A percentile compares a stretch with the other conserved stretches of the same genome.
These are phyloP conservation scores for Cnemophilus loriae DNA, from an alignment of 2,113 vertebrate species.

Conservation along the genomic window DNA sequence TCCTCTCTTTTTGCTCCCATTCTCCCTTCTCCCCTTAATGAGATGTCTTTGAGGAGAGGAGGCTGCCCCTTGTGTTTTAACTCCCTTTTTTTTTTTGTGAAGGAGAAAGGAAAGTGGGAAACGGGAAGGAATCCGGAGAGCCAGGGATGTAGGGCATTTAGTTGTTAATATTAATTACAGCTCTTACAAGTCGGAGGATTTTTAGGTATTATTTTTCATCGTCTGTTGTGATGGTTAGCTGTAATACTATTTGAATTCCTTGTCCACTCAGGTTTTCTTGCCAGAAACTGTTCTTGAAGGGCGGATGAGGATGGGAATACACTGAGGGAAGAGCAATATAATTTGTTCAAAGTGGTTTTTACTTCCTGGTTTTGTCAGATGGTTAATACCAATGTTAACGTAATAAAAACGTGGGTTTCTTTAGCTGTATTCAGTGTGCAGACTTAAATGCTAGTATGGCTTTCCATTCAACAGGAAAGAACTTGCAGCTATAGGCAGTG, in stretches of 20 bases:
- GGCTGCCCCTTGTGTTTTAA: background rate
- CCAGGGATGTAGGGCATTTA: background rate
- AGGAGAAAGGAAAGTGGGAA: background rate
- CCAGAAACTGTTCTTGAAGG: background rate
- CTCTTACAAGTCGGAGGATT: background rate
- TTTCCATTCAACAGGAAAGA: background rate
- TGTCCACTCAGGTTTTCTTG: background rate
- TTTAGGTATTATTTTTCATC: background rate
- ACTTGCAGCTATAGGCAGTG: background rate
- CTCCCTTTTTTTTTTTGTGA: background rate
- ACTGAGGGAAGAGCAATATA: background rate
- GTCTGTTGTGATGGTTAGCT: background rate
- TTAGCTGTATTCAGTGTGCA: background rate
- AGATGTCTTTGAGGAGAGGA: background rate
- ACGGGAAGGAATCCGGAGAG: background rate
- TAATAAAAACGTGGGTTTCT: background rate
- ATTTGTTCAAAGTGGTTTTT: background rate
- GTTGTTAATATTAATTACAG: background rate
- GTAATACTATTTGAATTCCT: background rate
- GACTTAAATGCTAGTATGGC: background rate
- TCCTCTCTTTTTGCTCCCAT: rapidly evolving
- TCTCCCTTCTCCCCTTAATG: rapidly evolving
- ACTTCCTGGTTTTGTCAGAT: background rate
- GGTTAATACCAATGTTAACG: background rate
- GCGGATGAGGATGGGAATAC: background rate